Evolutionary conservation across 1,140 invertebrate genomes (phyloP).

Genomic region (Chironomus striatipennis): DNA sequence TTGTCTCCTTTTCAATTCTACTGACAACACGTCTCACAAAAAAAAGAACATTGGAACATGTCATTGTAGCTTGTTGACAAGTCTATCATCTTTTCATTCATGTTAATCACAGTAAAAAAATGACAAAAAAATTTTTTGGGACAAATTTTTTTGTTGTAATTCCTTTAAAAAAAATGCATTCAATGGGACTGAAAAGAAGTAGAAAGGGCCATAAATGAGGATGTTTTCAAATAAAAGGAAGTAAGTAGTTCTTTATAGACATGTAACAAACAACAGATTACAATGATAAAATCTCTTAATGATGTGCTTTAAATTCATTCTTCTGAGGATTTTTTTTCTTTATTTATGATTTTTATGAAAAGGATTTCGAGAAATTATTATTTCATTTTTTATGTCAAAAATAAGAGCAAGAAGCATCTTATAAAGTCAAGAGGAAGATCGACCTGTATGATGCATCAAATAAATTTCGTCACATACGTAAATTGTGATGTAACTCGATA

Average conservation of each 20-base stretch:
- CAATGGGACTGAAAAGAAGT: too few species aligned
- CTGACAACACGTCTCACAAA: background rate
- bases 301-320: background rate
- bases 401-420: too few species aligned
- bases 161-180: background rate
- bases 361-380: background rate
- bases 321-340: background rate
- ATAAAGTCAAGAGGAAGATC: background rate
- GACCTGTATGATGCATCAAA: background rate
- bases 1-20: background rate
- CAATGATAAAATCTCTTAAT: slow-evolving; percentile 2
- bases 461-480: background rate
- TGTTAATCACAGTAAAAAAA: slow-evolving; percentile 6
- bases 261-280: slow-evolving; percentile 8
- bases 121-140: background rate
- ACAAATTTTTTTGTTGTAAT: background rate
- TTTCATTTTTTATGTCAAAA: too few species aligned
- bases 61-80: slow-evolving; percentile 17
- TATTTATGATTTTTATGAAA: background rate
- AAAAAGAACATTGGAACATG: background rate
- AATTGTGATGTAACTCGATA: background rate
- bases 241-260: slow-evolving; percentile 1
- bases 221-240: slow-evolving; percentile 17
- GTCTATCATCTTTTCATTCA: slow-evolving; percentile 16
- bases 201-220: background rate